Conservation (phyloP, 2,113 vertebrate genomes). For the Sander vitreus region DNA sequence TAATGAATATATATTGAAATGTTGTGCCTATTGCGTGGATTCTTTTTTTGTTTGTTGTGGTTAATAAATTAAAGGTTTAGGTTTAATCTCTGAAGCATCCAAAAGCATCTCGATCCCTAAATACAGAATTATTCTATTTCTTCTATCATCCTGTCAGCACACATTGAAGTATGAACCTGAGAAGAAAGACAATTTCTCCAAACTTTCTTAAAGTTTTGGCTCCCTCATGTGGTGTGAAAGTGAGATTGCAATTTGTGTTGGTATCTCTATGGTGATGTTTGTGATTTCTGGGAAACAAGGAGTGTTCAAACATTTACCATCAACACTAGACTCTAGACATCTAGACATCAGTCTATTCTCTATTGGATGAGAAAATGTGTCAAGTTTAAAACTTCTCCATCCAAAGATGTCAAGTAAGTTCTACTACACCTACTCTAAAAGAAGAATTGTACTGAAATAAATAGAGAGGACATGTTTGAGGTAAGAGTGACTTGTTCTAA, state of each 20-base stretch:
- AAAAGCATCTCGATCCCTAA: neutral
- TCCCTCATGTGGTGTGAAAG: slow-evolving; percentile 43
- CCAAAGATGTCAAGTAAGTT: neutral
- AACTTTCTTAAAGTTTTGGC: slow-evolving; percentile 28
- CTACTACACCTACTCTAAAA: neutral
- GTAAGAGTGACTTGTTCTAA: slow-evolving; percentile 29
- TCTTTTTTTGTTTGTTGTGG: neutral
- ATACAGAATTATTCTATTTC: neutral
- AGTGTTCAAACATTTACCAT: slow-evolving; percentile 13
- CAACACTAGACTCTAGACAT: neutral
- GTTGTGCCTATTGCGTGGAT: slow-evolving; percentile 5
- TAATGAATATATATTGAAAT: slow-evolving; percentile 80
- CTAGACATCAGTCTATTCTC: neutral
- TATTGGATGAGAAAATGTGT: neutral
- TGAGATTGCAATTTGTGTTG: slow-evolving; percentile 16
- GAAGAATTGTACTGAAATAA: neutral
- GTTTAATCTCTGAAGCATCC: neutral
- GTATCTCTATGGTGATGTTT: slow-evolving; percentile 52
- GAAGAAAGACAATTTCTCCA: neutral
- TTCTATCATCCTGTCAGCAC: neutral
- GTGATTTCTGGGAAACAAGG: slow-evolving; percentile 16
- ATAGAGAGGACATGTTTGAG: neutral
- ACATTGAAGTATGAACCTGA: neutral
- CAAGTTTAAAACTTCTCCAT: neutral
- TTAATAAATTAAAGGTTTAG: neutral